phyloP scores from a whole-genome alignment of 2,113 vertebrate genomes.

The Albula glossodonta region DNA sequence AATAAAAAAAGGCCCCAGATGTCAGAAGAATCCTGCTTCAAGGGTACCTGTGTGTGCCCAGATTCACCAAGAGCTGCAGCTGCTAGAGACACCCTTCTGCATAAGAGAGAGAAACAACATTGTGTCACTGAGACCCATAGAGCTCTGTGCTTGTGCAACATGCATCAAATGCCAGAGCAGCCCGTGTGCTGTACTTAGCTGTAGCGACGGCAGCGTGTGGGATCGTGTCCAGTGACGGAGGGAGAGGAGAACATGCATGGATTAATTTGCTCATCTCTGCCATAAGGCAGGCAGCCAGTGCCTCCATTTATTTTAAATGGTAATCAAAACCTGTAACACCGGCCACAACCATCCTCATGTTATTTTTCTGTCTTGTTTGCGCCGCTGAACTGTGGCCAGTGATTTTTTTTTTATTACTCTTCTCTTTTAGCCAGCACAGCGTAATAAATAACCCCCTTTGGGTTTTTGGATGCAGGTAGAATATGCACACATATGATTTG shows the following conservation, averaged over 20 bases:
- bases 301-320: background rate
- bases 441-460: background rate
- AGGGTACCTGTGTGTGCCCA: background rate
- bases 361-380: background rate
- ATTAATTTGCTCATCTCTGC: background rate
- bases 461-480: background rate
- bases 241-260: background rate
- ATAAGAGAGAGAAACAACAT: background rate
- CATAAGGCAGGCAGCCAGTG: background rate
- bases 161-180: background rate
- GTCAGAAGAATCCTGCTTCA: background rate
- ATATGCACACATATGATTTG: background rate
- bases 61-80: background rate
- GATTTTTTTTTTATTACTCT: background rate
- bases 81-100: background rate
- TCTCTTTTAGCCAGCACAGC: background rate
- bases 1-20: background rate
- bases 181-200: too few species aligned
- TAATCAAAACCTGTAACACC: background rate
- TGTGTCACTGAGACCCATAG: too few species aligned
- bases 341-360: background rate
- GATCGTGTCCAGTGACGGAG: background rate
- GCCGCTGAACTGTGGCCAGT: background rate
- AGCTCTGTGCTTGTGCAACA: too few species aligned
- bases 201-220: background rate